phyloP scores from a whole-genome alignment of 2,888 invertebrate species.

The Monoplex corrugatus region DNA sequence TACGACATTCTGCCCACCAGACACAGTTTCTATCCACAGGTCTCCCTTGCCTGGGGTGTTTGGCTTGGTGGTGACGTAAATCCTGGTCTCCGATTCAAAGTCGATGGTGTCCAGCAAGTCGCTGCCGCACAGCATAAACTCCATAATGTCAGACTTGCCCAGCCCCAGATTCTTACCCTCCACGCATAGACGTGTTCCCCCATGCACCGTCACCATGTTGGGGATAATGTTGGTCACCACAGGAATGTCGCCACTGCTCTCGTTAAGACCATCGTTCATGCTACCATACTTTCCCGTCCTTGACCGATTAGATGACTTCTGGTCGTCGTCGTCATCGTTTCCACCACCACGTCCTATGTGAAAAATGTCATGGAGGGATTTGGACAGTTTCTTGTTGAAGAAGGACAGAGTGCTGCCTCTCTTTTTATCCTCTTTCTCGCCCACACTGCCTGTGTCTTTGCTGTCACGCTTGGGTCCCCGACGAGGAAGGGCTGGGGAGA shows the following conservation, averaged over 20 bases:
- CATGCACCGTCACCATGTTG: slow-evolving; percentile 71
- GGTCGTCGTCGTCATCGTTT: slow-evolving; percentile 62
- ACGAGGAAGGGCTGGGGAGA: slow-evolving; percentile 53
- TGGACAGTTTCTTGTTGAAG: slow-evolving; percentile 75
- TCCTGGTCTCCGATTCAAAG: slow-evolving; percentile 73
- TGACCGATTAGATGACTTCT: slow-evolving; percentile 45
- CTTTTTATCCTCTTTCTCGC: slow-evolving; percentile 56
- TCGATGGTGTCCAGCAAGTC: slow-evolving; percentile 76
- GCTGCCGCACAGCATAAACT: slow-evolving; percentile 76
- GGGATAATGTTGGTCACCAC: slow-evolving; percentile 75
- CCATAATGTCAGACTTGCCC: slow-evolving; percentile 76
- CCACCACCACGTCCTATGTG: slow-evolving; percentile 65
- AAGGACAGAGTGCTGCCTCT: slow-evolving; percentile 66
- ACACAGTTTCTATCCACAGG: slow-evolving; percentile 77
- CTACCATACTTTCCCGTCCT: slow-evolving; percentile 63
- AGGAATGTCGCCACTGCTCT: slow-evolving; percentile 63
- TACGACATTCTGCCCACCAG: slow-evolving; percentile 75
- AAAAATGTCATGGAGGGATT: slow-evolving; percentile 75
- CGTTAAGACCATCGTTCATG: slow-evolving; percentile 68
- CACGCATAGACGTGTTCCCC: slow-evolving; percentile 75
- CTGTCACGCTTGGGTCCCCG: slow-evolving; percentile 42
- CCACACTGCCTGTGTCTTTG: slow-evolving; percentile 49
- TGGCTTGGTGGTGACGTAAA: slow-evolving; percentile 75
- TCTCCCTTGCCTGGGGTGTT: slow-evolving; percentile 74
- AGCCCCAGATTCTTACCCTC: slow-evolving; percentile 77